Percentiles rank a stretch among this genome's conserved stretches.
phyloP scores from a whole-genome alignment of 2,888 invertebrate species.

The Hydroisotoma schaefferi region DNA sequence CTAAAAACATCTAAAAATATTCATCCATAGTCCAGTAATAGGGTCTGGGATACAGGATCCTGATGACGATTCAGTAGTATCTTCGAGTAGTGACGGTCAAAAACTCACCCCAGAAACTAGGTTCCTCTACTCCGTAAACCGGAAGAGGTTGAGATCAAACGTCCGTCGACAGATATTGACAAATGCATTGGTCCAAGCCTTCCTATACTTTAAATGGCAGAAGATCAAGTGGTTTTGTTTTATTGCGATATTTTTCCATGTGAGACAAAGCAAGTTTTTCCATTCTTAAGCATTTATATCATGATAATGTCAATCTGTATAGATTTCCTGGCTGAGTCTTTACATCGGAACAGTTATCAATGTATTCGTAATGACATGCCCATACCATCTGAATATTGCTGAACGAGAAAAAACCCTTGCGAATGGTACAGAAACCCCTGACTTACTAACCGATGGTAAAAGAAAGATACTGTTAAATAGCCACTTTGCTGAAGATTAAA shows the following conservation, averaged over 20 bases:
- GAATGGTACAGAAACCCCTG: background rate
- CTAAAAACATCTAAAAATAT: background rate
- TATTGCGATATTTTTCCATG: slow-evolving; percentile 29
- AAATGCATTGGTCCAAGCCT: slow-evolving; percentile 38
- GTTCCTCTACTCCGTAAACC: slow-evolving; percentile 34
- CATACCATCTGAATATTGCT: slow-evolving; percentile 10
- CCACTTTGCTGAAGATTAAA: background rate
- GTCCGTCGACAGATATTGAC: slow-evolving; percentile 34
- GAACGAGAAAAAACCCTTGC: background rate
- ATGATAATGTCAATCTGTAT: background rate
- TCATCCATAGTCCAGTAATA: slow-evolving; percentile 27
- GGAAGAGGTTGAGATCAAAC: slow-evolving; percentile 28
- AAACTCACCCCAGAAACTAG: slow-evolving; percentile 26
- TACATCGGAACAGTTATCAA: slow-evolving; percentile 38
- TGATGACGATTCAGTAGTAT: background rate
- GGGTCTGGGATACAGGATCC: slow-evolving; percentile 18
- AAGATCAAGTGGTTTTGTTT: slow-evolving; percentile 39
- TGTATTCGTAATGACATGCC: slow-evolving; percentile 34
- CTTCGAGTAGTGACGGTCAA: background rate
- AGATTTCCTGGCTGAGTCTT: slow-evolving; percentile 31
- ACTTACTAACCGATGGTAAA: background rate
- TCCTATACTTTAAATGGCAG: slow-evolving; percentile 39
- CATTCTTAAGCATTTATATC: background rate
- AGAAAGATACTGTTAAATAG: background rate
- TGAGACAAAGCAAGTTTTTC: slow-evolving; percentile 4